These are phyloP conservation scores for Meiosimyza platycephala DNA, from an alignment of 2,888 invertebrate genomes.

Conservation along the genomic window DNA sequence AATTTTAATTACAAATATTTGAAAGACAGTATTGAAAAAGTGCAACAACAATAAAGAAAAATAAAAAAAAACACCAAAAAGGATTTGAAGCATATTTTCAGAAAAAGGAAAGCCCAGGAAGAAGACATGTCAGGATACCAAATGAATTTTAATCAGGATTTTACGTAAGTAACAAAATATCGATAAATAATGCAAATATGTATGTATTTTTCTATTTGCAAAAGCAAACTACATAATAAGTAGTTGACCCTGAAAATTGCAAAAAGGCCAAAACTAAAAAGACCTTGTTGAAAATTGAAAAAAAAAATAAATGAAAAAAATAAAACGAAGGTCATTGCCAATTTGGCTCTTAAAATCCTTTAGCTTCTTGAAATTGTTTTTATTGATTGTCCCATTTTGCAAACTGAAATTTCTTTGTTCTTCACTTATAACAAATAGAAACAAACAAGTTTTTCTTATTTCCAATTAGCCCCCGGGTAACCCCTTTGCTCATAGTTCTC, in stretches of 20 bases:
- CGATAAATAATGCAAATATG: neutral
- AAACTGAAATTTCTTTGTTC: neutral
- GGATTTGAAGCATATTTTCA: constrained; percentile 7
- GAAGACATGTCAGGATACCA: constrained; percentile 46
- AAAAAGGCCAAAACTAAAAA: constrained; percentile 11
- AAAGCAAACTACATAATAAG: neutral
- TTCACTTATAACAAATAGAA: neutral
- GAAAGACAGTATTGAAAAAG: constrained; percentile 6
- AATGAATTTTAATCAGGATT: constrained; percentile 57
- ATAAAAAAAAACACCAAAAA: constrained; percentile 23
- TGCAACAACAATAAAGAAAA: constrained; percentile 10
- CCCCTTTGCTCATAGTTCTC: too few species aligned
- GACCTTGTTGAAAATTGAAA: too few species aligned
- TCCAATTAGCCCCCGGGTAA: neutral
- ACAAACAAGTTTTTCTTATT: neutral
- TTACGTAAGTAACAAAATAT: constrained; percentile 51
- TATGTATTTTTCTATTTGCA: neutral
- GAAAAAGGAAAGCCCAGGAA: constrained; percentile 23
- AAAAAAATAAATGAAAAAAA: neutral
- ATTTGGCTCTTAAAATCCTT: neutral
- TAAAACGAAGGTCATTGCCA: constrained; percentile 1
- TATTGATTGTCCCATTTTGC: too few species aligned
- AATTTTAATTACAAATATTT: constrained; percentile 3
- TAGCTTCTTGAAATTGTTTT: too few species aligned
- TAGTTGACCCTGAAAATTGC: constrained; percentile 9